phyloP scores from a whole-genome alignment of 2,797 vertebrate species.

The Manis pentadactyla region DNA sequence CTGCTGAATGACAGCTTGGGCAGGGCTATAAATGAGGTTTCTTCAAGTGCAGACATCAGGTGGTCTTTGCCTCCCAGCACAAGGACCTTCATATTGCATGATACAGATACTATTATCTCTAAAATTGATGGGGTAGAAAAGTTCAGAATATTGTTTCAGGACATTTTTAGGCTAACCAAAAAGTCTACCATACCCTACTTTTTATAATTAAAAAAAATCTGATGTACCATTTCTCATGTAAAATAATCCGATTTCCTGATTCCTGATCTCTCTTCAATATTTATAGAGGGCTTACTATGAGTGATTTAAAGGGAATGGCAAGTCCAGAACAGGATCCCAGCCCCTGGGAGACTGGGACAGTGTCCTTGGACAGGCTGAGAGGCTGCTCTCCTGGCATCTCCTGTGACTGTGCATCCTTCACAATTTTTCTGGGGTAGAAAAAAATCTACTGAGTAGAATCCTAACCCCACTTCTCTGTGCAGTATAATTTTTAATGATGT shows the following conservation, averaged over 20 bases:
- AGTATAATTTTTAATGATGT: not conserved
- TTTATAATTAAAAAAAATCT: not conserved
- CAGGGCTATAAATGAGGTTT: not conserved
- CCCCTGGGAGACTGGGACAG: not conserved
- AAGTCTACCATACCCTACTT: not conserved
- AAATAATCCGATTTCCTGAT: not conserved
- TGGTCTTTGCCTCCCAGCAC: not conserved
- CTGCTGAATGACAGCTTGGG: not conserved
- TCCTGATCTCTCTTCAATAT: not conserved
- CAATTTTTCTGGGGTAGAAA: not conserved
- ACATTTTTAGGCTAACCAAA: not conserved
- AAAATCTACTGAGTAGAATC: not conserved
- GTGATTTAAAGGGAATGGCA: not conserved
- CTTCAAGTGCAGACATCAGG: not conserved
- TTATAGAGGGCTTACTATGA: not conserved
- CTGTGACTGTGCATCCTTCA: not conserved
- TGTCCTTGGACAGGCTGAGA: not conserved
- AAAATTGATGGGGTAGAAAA: not conserved
- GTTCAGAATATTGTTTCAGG: not conserved
- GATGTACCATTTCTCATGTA: not conserved
- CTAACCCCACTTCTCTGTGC: not conserved
- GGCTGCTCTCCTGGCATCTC: not conserved
- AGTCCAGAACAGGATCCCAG: not conserved
- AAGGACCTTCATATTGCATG: too few relatives aligned
- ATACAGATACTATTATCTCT: not conserved